phyloP scores from a whole-genome alignment of 2,888 invertebrate genomes.

The Euplexia lucipara region DNA sequence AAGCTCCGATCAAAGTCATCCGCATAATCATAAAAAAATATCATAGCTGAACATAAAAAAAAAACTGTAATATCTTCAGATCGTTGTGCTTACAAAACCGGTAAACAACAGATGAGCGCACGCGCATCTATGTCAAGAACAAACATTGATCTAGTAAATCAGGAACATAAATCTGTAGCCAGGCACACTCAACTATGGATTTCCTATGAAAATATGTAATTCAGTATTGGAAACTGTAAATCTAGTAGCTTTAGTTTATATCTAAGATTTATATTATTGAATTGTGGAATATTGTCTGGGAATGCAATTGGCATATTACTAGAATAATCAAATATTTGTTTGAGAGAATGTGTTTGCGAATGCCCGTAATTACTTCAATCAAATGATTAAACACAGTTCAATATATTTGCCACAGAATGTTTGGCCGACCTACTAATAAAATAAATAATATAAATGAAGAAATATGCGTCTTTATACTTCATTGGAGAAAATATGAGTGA shows the following conservation, averaged over 20 bases:
- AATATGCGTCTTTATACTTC: no score
- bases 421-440: background rate
- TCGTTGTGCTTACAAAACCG: constrained; percentile 1
- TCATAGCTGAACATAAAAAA: background rate
- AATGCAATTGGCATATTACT: constrained; percentile 38
- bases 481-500: no score
- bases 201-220: constrained; percentile 32
- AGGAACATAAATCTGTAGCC: constrained; percentile 36
- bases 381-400: background rate
- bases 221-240: constrained; percentile 22
- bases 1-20: background rate
- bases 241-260: constrained; percentile 8
- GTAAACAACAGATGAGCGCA: constrained; percentile 26
- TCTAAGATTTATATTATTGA: constrained; percentile 10
- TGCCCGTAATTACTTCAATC: background rate
- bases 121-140: constrained; percentile 40
- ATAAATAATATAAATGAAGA: no score
- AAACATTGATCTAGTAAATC: constrained; percentile 18
- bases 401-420: background rate
- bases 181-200: constrained; percentile 20
- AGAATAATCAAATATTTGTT: constrained; percentile 2
- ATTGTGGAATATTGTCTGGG: constrained; percentile 17
- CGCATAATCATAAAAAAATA: background rate
- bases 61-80: background rate
- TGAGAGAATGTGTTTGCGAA: background rate